These are phyloP conservation scores for Acyrthosiphon pisum DNA, from an alignment of 1,140 invertebrate genomes.

Conservation along the genomic window DNA sequence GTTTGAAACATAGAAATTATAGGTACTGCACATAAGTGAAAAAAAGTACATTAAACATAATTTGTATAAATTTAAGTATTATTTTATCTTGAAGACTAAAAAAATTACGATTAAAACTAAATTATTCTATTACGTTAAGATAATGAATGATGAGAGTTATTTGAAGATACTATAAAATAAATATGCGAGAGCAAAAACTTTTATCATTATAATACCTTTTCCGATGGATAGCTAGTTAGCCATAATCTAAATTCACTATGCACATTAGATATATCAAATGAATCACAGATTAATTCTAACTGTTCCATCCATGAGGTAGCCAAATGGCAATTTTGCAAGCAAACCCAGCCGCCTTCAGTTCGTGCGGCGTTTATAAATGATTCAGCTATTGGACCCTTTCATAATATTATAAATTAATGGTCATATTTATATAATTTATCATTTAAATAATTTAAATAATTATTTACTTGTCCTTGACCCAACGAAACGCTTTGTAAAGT, in stretches of 20 bases:
- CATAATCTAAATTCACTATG: slow-evolving; percentile 81
- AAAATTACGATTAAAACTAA: neutral
- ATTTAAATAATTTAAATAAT: neutral
- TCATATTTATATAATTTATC: neutral
- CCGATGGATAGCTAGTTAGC: slow-evolving; percentile 91
- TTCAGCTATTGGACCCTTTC: slow-evolving; percentile 79
- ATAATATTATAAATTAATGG: neutral
- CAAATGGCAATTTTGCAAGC: slow-evolving; percentile 94
- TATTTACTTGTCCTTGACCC: slow-evolving; percentile 79
- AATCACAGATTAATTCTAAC: slow-evolving; percentile 80
- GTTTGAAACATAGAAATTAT: neutral
- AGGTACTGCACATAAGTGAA: too few species aligned
- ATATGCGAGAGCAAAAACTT: neutral
- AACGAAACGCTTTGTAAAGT: slow-evolving; percentile 87
- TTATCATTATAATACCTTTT: slow-evolving; percentile 63
- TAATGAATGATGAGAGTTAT: neutral
- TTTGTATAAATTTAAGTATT: neutral
- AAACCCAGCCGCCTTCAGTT: slow-evolving; percentile 83
- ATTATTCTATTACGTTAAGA: neutral
- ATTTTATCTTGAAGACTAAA: too few species aligned
- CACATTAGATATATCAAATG: slow-evolving; percentile 78
- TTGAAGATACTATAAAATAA: neutral
- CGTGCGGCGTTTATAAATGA: slow-evolving; percentile 80
- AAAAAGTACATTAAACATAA: neutral
- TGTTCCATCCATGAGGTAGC: slow-evolving; percentile 88